phyloP scores from a whole-genome alignment of 1,140 invertebrate species.

The Lasaia peninsularis region DNA sequence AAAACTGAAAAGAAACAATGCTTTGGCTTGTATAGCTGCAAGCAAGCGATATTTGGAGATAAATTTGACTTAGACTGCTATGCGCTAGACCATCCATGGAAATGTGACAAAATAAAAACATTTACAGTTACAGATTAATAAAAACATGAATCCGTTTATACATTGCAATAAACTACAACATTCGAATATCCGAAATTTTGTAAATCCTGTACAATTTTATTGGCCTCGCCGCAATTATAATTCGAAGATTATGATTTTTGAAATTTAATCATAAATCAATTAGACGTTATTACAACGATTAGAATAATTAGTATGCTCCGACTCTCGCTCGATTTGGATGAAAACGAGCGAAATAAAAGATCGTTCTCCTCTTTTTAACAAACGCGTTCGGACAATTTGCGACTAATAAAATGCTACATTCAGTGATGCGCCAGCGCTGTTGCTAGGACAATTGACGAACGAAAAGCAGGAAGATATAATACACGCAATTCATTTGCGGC shows the following conservation, averaged over 20 bases:
- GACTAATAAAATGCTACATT: background rate
- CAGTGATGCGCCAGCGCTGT: conserved; percentile 7
- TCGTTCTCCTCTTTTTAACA: background rate
- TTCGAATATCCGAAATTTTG: too few species aligned
- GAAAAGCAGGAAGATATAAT: background rate
- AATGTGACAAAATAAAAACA: too few species aligned
- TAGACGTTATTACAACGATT: conserved; percentile 1
- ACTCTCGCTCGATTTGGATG: background rate
- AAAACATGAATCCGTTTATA: too few species aligned
- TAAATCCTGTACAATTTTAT: too few species aligned
- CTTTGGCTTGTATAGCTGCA: too few species aligned
- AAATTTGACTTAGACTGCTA: too few species aligned
- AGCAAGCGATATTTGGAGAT: too few species aligned
- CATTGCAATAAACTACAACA: too few species aligned
- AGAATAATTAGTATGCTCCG: conserved; percentile 7
- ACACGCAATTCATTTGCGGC: background rate
- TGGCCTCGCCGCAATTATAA: too few species aligned
- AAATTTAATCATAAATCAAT: conserved; percentile 1
- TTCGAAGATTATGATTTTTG: conserved; percentile 4
- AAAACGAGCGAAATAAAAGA: conserved; percentile 4
- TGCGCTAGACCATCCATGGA: too few species aligned
- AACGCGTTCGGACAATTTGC: conserved; percentile 1
- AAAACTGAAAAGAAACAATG: too few species aligned
- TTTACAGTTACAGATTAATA: too few species aligned
- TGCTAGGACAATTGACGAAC: background rate